A percentile compares a stretch with the other conserved stretches of the same genome.
Evolutionary conservation across 2,797 vertebrate species (phyloP).

Genomic region (Sebastes melanostomus): DNA sequence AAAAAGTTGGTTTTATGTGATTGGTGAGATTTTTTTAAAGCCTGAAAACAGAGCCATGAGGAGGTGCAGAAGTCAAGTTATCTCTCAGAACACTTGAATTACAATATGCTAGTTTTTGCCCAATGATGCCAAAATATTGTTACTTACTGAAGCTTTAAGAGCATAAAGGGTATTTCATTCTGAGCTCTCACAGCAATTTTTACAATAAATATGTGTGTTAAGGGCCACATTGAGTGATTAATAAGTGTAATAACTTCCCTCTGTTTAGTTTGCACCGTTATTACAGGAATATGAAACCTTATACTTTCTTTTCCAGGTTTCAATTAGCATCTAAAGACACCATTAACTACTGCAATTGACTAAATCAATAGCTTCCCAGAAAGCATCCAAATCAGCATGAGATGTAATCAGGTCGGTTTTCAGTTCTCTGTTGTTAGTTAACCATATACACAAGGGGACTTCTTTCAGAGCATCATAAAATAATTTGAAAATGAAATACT

Average conservation of each 20-base stretch:
- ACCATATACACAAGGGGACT: background rate
- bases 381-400: conserved; percentile 54
- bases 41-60: too few relatives aligned
- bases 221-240: background rate
- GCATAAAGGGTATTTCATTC: background rate
- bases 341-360: conserved; percentile 53
- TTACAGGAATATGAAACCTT: conserved; percentile 56
- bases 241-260: conserved; percentile 5
- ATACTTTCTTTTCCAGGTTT: conserved; percentile 60
- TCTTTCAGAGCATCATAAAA: background rate
- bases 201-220: conserved; percentile 1
- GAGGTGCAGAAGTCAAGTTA: too few relatives aligned
- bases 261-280: conserved; percentile 27
- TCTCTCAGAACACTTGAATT: too few relatives aligned
- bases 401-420: conserved; percentile 42
- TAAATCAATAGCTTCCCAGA: conserved; percentile 71
- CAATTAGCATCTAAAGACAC: conserved; percentile 65
- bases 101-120: too few relatives aligned
- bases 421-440: conserved; percentile 11
- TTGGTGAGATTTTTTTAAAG: too few relatives aligned
- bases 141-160: background rate
- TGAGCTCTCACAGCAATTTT: background rate
- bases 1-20: too few relatives aligned
- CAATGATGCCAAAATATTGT: too few relatives aligned
- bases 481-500: conserved; percentile 3